Percentiles rank a stretch among this genome's conserved stretches.
Evolutionary conservation across 2,888 invertebrate species (phyloP).

Genomic region (Sthenelais limicola): DNA sequence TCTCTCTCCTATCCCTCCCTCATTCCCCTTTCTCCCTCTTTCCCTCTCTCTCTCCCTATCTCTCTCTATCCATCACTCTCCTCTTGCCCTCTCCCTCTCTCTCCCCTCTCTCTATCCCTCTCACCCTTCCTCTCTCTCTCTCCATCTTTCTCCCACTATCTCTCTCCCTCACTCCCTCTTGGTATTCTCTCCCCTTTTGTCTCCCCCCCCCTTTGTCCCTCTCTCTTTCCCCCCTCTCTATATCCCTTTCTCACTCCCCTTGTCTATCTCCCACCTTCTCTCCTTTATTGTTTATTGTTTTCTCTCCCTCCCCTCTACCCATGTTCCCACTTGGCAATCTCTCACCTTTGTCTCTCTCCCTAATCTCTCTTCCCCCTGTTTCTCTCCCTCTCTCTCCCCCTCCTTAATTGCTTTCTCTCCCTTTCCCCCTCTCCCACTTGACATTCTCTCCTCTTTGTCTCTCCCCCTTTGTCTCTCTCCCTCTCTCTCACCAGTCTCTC

Average conservation of each 20-base stretch:
- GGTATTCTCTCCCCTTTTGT: neutral
- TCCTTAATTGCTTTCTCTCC: neutral
- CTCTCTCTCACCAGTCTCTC: neutral
- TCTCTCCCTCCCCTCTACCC: neutral
- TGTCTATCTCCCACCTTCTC: neutral
- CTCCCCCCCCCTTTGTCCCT: no score
- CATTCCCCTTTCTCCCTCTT: slow-evolving; percentile 3
- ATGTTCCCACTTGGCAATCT: neutral
- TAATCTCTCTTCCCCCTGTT: no score
- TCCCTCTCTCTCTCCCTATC: slow-evolving; percentile 4
- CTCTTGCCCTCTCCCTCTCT: neutral
- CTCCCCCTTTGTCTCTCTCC: neutral
- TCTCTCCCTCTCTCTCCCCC: slow-evolving; percentile 10
- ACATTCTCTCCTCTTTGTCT: neutral
- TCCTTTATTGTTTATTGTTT: neutral
- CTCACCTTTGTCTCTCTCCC: no score
- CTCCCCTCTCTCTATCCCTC: neutral
- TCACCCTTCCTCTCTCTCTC: slow-evolving; percentile 4
- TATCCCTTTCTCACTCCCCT: neutral
- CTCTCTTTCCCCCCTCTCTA: slow-evolving; percentile 4
- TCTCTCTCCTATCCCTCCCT: neutral
- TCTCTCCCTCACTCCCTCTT: slow-evolving; percentile 4
- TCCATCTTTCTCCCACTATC: neutral
- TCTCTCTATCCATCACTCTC: neutral
- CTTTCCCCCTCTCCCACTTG: neutral